Evolutionary conservation across 2,888 invertebrate species (phyloP), one percentile per base, ranked within the genome.

Genomic region (Celastrina argiolus): DNA sequence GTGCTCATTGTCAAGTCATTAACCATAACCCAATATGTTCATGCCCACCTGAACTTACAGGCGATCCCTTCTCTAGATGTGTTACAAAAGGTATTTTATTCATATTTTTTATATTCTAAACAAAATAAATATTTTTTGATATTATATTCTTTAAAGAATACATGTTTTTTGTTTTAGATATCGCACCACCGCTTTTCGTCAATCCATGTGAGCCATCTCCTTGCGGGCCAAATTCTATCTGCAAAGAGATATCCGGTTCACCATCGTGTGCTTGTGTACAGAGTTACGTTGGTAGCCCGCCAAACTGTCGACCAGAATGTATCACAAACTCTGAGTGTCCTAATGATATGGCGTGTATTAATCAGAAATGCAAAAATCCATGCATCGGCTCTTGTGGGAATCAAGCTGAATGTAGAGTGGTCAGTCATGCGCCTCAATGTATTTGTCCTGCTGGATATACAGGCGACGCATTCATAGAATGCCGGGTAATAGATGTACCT

Each of bases 351-450:
- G 95, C 95, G 16, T 96, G 96, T 77, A 92, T 95, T 22, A 94
- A 94, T 79, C 93, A 94, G 73, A 95, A 94, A 85, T 96, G 96
- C 79, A 92, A 88, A 78, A 94, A 94, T 81, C 96, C 96, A 18
- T 96, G 96, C 75, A 93, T 93, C 31, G 94, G 94, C 42, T 92
- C 94, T 12, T 97, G 97, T 80, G 96, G 96, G 18, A 79, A 87
- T 39, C 94, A 92, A 77, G 95, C 96, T 10, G 92, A 94, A 71
- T 96, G 96, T 75, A 92, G 92, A 72, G 95, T 94, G 0, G 89
- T 95, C 12, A 96, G 95, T 76, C 96, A 96, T 73, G 92, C 94
- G 39, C 94, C 96, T 26, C 94, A 94, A 81, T 97, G 97, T 81
- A 88, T 93, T 66, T 97, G 97, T 78, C 85, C 92, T 63, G 77